Base-by-base conservation (phyloP, 1,140 invertebrate species). In the Drosophila ironensis region DNA sequence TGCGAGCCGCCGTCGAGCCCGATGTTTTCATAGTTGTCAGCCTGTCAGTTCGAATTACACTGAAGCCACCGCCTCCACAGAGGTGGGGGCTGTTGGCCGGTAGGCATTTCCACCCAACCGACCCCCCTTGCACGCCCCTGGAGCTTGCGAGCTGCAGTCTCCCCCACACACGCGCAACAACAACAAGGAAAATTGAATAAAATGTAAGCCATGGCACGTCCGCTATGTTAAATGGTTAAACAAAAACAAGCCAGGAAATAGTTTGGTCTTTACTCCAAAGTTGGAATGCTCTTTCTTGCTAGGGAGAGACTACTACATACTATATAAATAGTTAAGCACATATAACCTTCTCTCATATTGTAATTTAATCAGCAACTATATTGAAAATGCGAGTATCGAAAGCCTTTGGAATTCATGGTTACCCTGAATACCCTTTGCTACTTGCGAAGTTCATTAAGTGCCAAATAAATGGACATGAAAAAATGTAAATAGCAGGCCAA, bases 1-100 rank as follows among this genome's bases (percentile, higher is more conserved):
- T 52, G 38, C 9, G 37, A 42, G 28, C 59, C 61, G 60, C 37
- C 28, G 46, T 52, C 38, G 22, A 28, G 14, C 38, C 16, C n/a
- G 37, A 48, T 63, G 35, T 51, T 64, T 59, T 51, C 38, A 28
- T 66, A 67, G 61, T 47, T 68, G 59, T 45, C 46, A 51, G 61
- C 4, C 71, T 70, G 76, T 66, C 64, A 81, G 64, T 53, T 80
- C 24, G 59, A 75, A 81, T 80, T 81, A 71, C 64, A 60, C 52
- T 52, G 72, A 61, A 64, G 72, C 48, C 57, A 33, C 47, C 37
- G 30, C 37, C 46, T 3, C 8, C 28, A 42, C 25, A 28, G 8
- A 1, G 16, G 24, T 16, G 51, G 50, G n/a, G 25, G n/a, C n/a
- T n/a, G n/a, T n/a, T 40, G 24, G 28, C 61, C 28, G 4, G 6